These are phyloP conservation scores for Muscina levida DNA, from an alignment of 2,888 invertebrate species.

Conservation along the genomic window DNA sequence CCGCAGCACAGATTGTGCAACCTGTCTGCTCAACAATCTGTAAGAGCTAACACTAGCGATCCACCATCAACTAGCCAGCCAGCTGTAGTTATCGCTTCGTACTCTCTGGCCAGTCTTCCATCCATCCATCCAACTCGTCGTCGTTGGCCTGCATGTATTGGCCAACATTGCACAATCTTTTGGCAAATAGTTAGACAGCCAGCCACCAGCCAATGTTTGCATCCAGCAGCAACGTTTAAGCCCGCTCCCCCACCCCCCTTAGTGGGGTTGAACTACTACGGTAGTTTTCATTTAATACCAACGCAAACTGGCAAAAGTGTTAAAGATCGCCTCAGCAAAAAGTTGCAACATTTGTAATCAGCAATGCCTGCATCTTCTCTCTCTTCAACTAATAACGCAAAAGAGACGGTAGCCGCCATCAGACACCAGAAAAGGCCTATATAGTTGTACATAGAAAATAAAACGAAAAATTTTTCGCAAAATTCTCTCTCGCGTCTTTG, in stretches of 20 bases:
- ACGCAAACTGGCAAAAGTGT: conserved; percentile 14
- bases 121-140: conserved; percentile 38
- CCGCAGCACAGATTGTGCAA: conserved; percentile 56
- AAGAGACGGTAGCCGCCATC: too few relatives aligned
- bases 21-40: conserved; percentile 7
- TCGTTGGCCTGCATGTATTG: conserved; percentile 14
- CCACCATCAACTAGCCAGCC: neutral
- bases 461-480: too few relatives aligned
- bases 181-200: conserved; percentile 39
- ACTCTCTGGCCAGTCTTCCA: too few relatives aligned
- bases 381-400: neutral
- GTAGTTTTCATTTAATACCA: conserved; percentile 30
- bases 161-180: conserved; percentile 62
- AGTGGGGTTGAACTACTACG: neutral
- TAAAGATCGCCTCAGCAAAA: neutral
- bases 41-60: neutral
- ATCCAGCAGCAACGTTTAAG: conserved; percentile 6
- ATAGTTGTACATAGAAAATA: neutral
- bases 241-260: too few relatives aligned
- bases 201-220: neutral
- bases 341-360: conserved; percentile 34
- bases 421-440: conserved; percentile 60
- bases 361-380: conserved; percentile 52
- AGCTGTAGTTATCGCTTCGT: neutral
- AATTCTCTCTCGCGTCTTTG: too few relatives aligned